phyloP scores from a whole-genome alignment of 2,113 vertebrate species.

The Pachypanchax playfairii region DNA sequence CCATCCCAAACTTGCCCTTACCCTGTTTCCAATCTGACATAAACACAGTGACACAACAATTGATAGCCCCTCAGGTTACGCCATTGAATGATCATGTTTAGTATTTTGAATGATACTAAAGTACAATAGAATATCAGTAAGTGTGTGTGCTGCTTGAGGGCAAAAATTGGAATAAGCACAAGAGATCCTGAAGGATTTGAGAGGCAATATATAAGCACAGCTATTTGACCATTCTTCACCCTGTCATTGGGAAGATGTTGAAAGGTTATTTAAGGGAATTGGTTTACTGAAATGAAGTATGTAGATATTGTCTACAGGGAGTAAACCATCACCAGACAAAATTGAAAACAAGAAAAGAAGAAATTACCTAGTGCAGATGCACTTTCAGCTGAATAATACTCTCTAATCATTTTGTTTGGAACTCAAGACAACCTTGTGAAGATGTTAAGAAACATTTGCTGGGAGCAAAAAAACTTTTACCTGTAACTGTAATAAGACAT shows the following conservation, averaged over 20 bases:
- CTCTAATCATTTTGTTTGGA: neutral
- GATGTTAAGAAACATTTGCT: neutral
- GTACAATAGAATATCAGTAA: constrained; percentile 59
- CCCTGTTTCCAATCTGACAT: constrained; percentile 34
- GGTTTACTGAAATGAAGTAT: neutral
- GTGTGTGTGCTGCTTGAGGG: constrained; percentile 44
- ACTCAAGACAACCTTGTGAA: neutral
- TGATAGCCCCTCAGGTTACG: constrained; percentile 75
- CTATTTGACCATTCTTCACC: constrained; percentile 17
- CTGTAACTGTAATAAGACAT: neutral
- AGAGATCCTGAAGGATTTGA: constrained; percentile 10
- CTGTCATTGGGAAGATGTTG: constrained; percentile 17
- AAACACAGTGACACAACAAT: constrained; percentile 65
- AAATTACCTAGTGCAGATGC: neutral
- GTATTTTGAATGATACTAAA: constrained; percentile 55
- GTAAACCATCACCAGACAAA: neutral
- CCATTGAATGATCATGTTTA: constrained; percentile 66
- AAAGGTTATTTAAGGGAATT: constrained; percentile 19
- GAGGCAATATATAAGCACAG: neutral
- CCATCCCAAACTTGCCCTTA: constrained; percentile 23
- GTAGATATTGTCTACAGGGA: neutral
- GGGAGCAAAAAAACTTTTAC: neutral
- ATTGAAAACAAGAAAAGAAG: neutral
- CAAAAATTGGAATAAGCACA: constrained; percentile 39
- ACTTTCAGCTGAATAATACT: neutral